Evolutionary conservation across 2,113 vertebrate species (phyloP).

Genomic region (Pholis gunnellus): DNA sequence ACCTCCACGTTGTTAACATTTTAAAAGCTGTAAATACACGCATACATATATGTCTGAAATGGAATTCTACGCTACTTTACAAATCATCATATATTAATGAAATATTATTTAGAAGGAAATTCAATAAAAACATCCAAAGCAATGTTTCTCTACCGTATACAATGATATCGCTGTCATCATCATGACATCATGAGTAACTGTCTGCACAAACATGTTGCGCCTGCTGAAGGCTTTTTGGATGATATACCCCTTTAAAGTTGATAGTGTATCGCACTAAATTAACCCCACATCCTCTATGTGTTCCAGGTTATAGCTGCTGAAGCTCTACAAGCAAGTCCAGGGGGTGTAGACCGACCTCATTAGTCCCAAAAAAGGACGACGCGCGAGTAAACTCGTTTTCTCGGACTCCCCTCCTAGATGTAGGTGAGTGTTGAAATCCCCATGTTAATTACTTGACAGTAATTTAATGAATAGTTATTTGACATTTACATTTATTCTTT

Average conservation of each 20-base stretch:
- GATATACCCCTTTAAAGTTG: background rate
- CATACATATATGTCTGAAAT: background rate
- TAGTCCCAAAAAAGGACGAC: background rate
- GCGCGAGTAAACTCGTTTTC: background rate
- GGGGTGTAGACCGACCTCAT: background rate
- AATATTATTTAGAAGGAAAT: background rate
- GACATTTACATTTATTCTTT: background rate
- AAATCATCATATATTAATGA: background rate
- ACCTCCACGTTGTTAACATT: slow-evolving; percentile 20
- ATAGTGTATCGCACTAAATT: background rate
- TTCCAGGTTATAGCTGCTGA: slow-evolving; percentile 5
- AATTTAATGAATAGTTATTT: background rate
- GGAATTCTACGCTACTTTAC: background rate
- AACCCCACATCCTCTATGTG: background rate
- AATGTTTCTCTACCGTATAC: background rate
- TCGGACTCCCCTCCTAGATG: background rate
- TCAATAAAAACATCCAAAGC: background rate
- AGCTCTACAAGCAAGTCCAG: background rate
- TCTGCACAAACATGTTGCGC: background rate
- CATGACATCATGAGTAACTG: background rate
- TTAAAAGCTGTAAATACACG: background rate
- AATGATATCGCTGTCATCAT: background rate
- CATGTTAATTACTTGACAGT: background rate
- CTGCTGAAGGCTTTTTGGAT: background rate
- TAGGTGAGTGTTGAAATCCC: background rate